Conservation (phyloP, 2,797 vertebrate species). For the Crocidura indochinensis region DNA sequence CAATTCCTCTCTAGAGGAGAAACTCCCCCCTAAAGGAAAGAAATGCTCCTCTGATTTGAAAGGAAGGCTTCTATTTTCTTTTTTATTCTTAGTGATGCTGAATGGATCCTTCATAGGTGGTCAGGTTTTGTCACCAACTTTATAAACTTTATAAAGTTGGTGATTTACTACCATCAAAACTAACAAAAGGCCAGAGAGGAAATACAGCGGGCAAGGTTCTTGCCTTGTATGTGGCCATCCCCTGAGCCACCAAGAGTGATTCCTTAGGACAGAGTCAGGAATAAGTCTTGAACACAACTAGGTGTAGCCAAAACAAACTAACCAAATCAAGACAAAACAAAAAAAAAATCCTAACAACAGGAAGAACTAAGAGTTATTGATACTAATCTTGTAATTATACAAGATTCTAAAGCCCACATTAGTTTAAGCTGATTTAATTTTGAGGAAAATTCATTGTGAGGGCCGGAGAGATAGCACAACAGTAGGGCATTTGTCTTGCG, state of each 20-base stretch:
- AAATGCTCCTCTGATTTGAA: neutral
- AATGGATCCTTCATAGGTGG: conserved; percentile 19
- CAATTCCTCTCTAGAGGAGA: conserved; percentile 11
- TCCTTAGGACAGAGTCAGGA: too few species aligned
- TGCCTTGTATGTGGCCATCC: too few species aligned
- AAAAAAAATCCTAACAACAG: neutral
- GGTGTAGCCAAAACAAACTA: too few species aligned
- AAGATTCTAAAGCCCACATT: conserved; percentile 37
- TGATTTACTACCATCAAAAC: conserved; percentile 47
- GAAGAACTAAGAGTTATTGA: neutral
- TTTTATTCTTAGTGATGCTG: neutral
- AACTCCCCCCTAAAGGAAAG: neutral
- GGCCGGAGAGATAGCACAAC: too few species aligned
- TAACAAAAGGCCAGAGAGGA: neutral
- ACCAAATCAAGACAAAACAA: too few species aligned
- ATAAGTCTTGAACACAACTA: too few species aligned
- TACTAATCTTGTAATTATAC: neutral
- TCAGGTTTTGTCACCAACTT: conserved; percentile 15
- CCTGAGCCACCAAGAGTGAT: too few species aligned
- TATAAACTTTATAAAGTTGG: neutral
- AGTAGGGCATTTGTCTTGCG: too few species aligned
- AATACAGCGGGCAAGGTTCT: too few species aligned
- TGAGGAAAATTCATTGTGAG: too few species aligned
- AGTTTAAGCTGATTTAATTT: neutral
- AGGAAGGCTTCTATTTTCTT: neutral